phyloP scores from a whole-genome alignment of 2,113 vertebrate genomes.

The Phaethon lepturus region DNA sequence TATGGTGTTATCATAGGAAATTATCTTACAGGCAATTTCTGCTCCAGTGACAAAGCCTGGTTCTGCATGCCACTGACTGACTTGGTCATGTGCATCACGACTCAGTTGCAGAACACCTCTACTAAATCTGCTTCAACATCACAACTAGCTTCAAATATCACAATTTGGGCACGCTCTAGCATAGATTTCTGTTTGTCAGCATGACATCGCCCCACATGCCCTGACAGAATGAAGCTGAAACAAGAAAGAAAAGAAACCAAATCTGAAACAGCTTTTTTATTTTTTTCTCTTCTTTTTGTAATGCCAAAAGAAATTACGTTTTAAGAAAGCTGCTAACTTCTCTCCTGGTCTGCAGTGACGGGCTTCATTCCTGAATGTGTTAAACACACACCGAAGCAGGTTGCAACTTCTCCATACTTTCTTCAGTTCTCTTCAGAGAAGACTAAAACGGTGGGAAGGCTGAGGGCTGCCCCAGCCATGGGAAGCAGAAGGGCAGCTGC shows the following conservation, averaged over 20 bases:
- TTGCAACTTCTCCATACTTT: background rate
- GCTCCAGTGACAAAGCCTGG: background rate
- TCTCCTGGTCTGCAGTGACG: background rate
- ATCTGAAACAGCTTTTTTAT: background rate
- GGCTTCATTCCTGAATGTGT: background rate
- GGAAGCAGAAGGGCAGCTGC: background rate
- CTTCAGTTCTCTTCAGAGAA: background rate
- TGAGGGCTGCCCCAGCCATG: background rate
- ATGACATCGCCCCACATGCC: background rate
- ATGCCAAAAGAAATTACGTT: rapidly evolving
- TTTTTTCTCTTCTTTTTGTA: background rate
- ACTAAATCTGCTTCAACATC: background rate
- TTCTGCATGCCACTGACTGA: rapidly evolving
- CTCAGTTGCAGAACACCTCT: background rate
- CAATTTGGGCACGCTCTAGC: background rate
- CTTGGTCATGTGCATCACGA: background rate
- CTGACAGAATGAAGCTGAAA: background rate
- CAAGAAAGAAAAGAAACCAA: background rate
- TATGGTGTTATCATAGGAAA: background rate
- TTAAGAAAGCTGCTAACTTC: background rate
- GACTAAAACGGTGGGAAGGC: background rate
- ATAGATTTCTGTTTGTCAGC: background rate
- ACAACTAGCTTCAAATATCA: background rate
- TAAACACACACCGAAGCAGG: background rate
- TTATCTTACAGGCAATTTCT: background rate